Evolutionary conservation across 2,888 invertebrate genomes (phyloP), one percentile per base, ranked within the genome.

Genomic region (Drosophila cracens): DNA sequence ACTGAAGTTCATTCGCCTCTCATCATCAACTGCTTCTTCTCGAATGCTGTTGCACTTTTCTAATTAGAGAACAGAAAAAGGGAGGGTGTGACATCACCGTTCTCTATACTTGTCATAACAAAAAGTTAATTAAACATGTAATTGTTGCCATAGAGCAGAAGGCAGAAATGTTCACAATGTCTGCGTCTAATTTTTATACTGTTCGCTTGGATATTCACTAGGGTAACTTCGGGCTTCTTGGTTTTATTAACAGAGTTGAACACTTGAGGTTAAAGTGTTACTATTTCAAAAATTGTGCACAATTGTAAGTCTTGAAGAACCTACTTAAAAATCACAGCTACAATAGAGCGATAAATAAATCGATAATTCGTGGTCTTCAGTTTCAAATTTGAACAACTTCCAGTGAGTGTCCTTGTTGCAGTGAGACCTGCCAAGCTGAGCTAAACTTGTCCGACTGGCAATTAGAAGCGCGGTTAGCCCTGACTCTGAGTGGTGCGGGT

Each of bases 91-190:
- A 21, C 34, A 25, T 36, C 61, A 36, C 54, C 58, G 27, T 60
- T 46, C 62, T 53, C 59, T 43, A 25, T 53, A 48, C 62, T 71
- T 76, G 86, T 82, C 86, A 86, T 83, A 84, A 88, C 86, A 84
- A 79, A 86, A 84, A 84, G 79, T 87, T 85, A 85, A 85, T 85
- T 89, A 88, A 88, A 88, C 87, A 87, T 89, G 82, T 85, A 89
- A 87, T 87, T 79, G 89, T 76, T 81, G 73, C 79, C 70, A 72
- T 59, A 82, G 60, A 70, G 76, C 69, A 69, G 29, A 66, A 57
- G 38, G 71, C 75, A 74, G 73, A 43, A 67, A 72, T 74, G 83
- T 76, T 81, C 27, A 70, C 81, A 70, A 70, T 72, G 51, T 40
- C 56, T 65, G 53, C 70, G 18, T 46, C 38, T 65, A 5, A 29